These are phyloP conservation scores for Wasmannia auropunctata DNA, from an alignment of 1,140 invertebrate genomes.

Conservation along the genomic window DNA sequence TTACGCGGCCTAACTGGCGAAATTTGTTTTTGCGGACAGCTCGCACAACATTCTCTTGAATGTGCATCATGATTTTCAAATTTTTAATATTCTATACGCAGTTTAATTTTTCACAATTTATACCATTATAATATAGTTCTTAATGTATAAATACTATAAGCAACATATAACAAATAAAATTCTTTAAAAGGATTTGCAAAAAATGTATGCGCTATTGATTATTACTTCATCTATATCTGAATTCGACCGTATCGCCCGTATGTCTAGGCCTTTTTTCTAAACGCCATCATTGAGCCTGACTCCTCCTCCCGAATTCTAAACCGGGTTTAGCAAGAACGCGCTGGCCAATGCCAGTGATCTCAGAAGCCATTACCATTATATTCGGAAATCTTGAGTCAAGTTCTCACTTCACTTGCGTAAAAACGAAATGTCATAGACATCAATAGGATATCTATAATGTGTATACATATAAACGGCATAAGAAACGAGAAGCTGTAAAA, in stretches of 20 bases:
- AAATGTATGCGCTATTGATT: background rate
- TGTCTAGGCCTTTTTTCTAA: slow-evolving; percentile 26
- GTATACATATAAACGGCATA: background rate
- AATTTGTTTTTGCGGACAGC: background rate
- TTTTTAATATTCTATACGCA: too few relatives aligned
- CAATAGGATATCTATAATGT: background rate
- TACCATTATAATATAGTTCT: background rate
- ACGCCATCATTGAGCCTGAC: slow-evolving; percentile 17
- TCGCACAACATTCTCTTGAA: background rate
- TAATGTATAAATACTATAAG: background rate
- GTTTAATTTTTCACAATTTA: background rate
- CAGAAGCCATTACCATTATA: background rate
- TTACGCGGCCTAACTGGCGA: background rate
- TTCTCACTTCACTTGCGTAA: background rate
- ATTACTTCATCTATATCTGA: background rate
- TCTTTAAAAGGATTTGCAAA: background rate
- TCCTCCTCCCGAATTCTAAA: slow-evolving; percentile 28
- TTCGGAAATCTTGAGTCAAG: background rate
- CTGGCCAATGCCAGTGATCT: slow-evolving; percentile 18
- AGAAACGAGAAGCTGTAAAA: slow-evolving; percentile 11
- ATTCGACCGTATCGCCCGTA: slow-evolving; percentile 21
- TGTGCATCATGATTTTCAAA: background rate
- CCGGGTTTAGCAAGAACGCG: background rate
- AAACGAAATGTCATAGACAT: background rate
- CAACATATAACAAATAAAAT: background rate